Evolutionary conservation across 2,797 vertebrate genomes (phyloP).

Genomic region (Poeciliopsis gracilis): DNA sequence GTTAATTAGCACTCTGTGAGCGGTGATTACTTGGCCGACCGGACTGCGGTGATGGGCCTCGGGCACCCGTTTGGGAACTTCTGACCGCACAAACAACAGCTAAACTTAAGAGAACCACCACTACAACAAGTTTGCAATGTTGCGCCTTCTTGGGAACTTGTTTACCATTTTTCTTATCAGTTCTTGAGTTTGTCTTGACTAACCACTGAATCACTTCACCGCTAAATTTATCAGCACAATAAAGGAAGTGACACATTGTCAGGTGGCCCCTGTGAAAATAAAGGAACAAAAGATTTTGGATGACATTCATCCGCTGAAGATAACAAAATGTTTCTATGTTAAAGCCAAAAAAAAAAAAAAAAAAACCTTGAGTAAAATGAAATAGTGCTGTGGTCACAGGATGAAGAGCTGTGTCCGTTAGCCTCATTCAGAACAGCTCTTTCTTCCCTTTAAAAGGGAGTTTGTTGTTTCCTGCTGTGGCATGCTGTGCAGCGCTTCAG

Average conservation of each 20-base stretch:
- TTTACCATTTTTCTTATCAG: not conserved
- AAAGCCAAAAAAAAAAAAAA: not conserved
- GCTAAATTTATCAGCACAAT: not conserved
- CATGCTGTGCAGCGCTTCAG: conserved; percentile 17
- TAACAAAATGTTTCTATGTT: not conserved
- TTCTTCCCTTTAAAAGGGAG: not conserved
- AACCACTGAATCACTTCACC: not conserved
- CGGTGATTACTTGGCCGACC: conserved; percentile 47
- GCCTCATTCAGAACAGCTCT: not conserved
- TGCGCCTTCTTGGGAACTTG: not conserved
- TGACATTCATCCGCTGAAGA: conserved; percentile 12
- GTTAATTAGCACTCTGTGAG: conserved; percentile 63
- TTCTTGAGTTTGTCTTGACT: not conserved
- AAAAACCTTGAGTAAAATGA: not conserved
- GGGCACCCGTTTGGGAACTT: conserved; percentile 26
- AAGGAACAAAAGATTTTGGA: conserved; percentile 4
- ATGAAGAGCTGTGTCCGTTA: not conserved
- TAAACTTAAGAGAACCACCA: not conserved
- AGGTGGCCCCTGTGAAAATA: not conserved
- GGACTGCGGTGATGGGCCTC: conserved; percentile 31
- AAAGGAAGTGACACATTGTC: not conserved
- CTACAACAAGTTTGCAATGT: not conserved
- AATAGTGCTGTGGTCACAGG: not conserved
- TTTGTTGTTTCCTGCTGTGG: not conserved
- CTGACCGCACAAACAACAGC: not conserved